phyloP scores from a whole-genome alignment of 1,140 invertebrate species.

The Drosophila subobscura region DNA sequence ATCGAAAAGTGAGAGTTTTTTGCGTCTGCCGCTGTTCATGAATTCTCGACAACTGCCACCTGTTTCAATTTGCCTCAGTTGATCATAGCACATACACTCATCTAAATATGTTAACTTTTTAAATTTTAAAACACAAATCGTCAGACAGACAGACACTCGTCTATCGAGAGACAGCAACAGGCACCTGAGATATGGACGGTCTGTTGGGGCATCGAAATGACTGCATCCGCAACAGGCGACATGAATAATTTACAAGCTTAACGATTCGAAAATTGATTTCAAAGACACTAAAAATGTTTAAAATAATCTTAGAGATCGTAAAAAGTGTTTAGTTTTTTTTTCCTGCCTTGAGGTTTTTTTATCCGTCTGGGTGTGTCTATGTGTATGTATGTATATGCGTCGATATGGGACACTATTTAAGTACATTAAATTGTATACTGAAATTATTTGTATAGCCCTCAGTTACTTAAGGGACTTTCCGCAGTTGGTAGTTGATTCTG shows the following conservation, averaged over 20 bases:
- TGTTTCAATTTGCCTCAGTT: slow-evolving; percentile 23
- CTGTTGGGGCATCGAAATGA: slow-evolving; percentile 24
- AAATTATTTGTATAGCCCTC: slow-evolving; percentile 66
- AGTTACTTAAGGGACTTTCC: slow-evolving; percentile 57
- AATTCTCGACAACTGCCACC: background rate
- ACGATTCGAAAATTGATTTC: slow-evolving; percentile 82
- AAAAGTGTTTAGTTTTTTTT: slow-evolving; percentile 44
- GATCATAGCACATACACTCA: slow-evolving; percentile 2
- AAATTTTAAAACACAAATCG: slow-evolving; percentile 24
- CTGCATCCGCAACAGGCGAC: slow-evolving; percentile 66
- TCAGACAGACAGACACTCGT: slow-evolving; percentile 8
- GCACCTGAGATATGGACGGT: too few relatives aligned
- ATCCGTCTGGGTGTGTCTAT: slow-evolving; percentile 23
- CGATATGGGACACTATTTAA: slow-evolving; percentile 69
- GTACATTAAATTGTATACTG: slow-evolving; percentile 73
- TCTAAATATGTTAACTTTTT: slow-evolving; percentile 19
- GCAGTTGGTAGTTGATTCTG: background rate
- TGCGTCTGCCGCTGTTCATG: background rate
- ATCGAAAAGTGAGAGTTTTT: too few relatives aligned
- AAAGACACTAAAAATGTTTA: slow-evolving; percentile 74
- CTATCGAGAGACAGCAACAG: slow-evolving; percentile 22
- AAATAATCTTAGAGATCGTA: slow-evolving; percentile 61
- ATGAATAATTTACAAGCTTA: slow-evolving; percentile 81
- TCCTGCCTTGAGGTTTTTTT: slow-evolving; percentile 21
- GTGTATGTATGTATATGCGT: too few relatives aligned